Evolutionary conservation across 2,888 invertebrate species (phyloP).

Genomic region (Stenodema calcarata): DNA sequence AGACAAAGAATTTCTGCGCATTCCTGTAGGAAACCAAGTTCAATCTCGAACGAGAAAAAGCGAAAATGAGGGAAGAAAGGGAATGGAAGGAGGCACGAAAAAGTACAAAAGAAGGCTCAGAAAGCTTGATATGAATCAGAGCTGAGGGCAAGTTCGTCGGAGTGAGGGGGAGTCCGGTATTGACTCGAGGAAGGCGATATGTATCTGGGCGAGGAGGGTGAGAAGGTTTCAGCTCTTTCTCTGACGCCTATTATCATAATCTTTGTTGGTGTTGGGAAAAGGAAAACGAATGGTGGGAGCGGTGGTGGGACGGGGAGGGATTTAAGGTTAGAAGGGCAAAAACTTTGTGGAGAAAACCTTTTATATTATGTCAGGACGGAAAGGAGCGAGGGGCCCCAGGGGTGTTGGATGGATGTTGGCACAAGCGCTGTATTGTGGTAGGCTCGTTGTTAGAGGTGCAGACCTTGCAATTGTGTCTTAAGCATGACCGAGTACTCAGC

Average conservation of each 20-base stretch:
- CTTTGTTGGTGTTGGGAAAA: background rate
- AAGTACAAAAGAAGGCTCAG: background rate
- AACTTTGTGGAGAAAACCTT: background rate
- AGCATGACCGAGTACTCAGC: background rate
- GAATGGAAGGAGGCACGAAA: background rate
- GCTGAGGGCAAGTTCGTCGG: background rate
- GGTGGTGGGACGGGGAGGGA: background rate
- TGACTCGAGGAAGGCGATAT: background rate
- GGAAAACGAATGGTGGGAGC: background rate
- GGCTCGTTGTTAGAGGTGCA: background rate
- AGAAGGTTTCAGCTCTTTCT: background rate
- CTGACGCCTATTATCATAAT: background rate
- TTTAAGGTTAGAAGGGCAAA: background rate
- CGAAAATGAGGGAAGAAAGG: background rate
- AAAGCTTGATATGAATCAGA: background rate
- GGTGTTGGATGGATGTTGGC: background rate
- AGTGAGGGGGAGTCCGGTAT: background rate
- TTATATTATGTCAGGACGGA: background rate
- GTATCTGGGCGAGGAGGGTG: background rate
- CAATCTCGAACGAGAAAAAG: background rate
- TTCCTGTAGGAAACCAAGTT: background rate
- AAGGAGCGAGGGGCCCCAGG: background rate
- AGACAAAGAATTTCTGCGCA: background rate
- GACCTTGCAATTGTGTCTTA: background rate
- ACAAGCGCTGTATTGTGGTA: background rate